Evolutionary conservation across 2,888 invertebrate species (phyloP), one percentile per base, ranked within the genome.

Genomic region (Buathra laborator): DNA sequence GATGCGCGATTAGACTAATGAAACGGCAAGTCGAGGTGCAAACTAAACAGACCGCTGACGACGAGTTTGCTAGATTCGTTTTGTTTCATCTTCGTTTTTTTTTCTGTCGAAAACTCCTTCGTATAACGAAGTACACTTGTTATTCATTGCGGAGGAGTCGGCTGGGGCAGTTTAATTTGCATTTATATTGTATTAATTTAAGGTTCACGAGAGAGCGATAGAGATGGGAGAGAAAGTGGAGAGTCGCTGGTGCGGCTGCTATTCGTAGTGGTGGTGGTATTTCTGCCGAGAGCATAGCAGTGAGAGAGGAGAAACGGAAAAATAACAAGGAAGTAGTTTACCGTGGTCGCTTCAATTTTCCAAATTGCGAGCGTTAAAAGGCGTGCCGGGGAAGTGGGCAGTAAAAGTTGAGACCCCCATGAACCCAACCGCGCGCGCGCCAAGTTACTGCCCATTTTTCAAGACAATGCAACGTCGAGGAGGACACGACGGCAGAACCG

Each of bases 151-250:
- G 74, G 72, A 84, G 74, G 71, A 86, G 83, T 80, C 75, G 84
- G 59, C 78, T 44, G 64, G 74, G 83, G 83, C 79, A 75, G 87
- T 90, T 90, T 87, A 89, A 91, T 91, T 91, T 90, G 89, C 91
- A 91, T 91, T 90, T 91, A 91, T 91, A 91, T 91, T 90, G 89
- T 90, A 90, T 90, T 91, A 91, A 91, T 91, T 90, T 88, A 88
- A 88, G 87, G 87, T 83, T 87, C 75, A 77, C 76, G 76, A n/a
- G 37, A 66, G 79, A 67, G 84, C 43, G 53, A 74, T 48, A 68
- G 44, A 72, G 43, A 46, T 19, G 64, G 48, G 44, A 70, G 72
- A 44, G 53, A 74, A 78, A 74, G 80, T 56, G 48, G 78, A 78
- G 53, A 24, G 44, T 48, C 43, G 72, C 66, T 62, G 81, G 51